Evolutionary conservation across 1,140 invertebrate species (phyloP), one percentile per base, ranked within the genome.

Genomic region (Drosophila sechellia): DNA sequence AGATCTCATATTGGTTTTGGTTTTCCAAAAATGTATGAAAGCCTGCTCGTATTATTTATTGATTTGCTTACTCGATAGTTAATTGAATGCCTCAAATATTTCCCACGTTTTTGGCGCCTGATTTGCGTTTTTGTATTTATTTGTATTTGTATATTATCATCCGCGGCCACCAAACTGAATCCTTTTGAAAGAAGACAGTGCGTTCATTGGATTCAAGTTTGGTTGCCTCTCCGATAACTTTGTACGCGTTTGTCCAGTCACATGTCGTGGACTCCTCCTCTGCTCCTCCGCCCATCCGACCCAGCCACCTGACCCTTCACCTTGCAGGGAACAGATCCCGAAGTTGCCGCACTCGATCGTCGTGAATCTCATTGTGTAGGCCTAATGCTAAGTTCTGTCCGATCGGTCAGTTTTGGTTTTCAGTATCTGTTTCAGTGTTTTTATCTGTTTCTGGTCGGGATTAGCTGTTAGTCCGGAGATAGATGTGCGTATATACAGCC

Each of bases 1-100:
- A 39, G 31, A 31, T 31, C 31, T 31, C 31, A 31, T 31, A 40
- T 58, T 52, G 13, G 15, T 46, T 42, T 72, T 58, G 37, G 22
- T 42, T 77, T 81, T 77, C 83, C 83, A 87, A 87, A 87, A 87
- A 87, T 87, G 83, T 89, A 87, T 87, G 83, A 87, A 89, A 89
- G 83, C 83, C 79, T 83, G 75, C 83, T 77, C 84, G 69, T 69
- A 25, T 83, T 69, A 25, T 66, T 72, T 11, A 34, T 34, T 50
- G 15, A 63, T 66, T 65, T 39, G 52, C 66, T 70, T 72, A 43
- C 52, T 63, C 55, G 11, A 42, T 42, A 50, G 40, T 52, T 66
- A 64, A 60, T 79, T 78, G 68, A 60, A 52, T 52, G 31, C 27
- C 35, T 31, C 22, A 46, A 63, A 17, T 48, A 35, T 25, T 13